Evolutionary conservation across 1,140 invertebrate genomes (phyloP).

Genomic region (Eriocheir sinensis): DNA sequence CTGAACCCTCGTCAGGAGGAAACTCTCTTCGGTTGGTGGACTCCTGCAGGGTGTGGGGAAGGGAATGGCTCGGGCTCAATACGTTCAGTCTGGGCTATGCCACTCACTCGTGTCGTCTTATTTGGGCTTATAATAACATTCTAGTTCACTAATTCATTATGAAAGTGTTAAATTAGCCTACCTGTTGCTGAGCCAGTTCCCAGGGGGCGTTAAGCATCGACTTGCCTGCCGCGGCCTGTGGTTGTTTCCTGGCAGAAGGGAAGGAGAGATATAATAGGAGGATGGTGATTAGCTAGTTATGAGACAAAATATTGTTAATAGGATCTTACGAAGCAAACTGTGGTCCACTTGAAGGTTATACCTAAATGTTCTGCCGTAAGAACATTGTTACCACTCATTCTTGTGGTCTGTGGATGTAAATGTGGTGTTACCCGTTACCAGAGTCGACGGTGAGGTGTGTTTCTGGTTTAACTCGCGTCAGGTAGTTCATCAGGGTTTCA

Average conservation of each 20-base stretch:
- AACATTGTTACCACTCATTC: too few relatives aligned
- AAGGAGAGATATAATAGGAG: neutral
- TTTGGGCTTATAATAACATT: too few relatives aligned
- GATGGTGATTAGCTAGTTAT: too few relatives aligned
- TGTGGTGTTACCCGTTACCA: slow-evolving; percentile 45
- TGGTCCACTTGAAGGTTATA: too few relatives aligned
- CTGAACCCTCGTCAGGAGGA: neutral
- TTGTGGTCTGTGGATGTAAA: neutral
- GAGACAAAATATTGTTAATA: too few relatives aligned
- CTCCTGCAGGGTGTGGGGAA: neutral
- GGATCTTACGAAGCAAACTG: too few relatives aligned
- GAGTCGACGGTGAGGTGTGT: slow-evolving; percentile 46
- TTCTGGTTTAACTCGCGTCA: slow-evolving; percentile 65
- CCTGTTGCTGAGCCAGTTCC: slow-evolving; percentile 1
- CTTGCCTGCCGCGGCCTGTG: slow-evolving; percentile 52
- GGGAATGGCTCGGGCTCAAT: too few relatives aligned
- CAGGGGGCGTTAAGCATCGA: slow-evolving; percentile 41
- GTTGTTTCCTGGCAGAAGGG: slow-evolving; percentile 52
- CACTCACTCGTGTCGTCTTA: too few relatives aligned
- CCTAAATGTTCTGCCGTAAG: too few relatives aligned
- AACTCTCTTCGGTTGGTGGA: neutral
- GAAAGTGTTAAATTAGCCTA: too few relatives aligned
- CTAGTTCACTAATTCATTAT: too few relatives aligned
- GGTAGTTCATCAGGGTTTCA: slow-evolving; percentile 69
- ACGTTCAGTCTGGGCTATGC: too few relatives aligned